These are phyloP conservation scores for Phodopus roborovskii DNA, from an alignment of 2,113 vertebrate genomes.

Conservation along the genomic window DNA sequence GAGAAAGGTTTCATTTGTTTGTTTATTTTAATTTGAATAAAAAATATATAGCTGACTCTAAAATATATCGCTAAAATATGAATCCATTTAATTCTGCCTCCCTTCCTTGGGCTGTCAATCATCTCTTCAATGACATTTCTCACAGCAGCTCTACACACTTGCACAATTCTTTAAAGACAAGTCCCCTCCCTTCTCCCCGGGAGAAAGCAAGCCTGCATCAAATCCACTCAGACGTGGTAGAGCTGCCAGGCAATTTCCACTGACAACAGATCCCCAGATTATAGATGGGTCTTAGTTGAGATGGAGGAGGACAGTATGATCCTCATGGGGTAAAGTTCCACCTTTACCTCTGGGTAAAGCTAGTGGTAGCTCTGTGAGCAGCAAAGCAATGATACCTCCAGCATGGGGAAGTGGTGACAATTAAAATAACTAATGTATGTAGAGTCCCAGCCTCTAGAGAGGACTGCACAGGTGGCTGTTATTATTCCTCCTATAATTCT, in stretches of 20 bases:
- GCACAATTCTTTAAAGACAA: not conserved
- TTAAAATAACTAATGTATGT: not conserved
- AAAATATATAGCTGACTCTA: not conserved
- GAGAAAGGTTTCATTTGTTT: not conserved
- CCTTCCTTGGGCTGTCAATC: not conserved
- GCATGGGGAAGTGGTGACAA: not conserved
- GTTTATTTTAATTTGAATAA: not conserved
- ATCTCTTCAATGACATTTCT: not conserved
- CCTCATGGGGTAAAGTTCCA: not conserved
- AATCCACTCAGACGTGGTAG: not conserved
- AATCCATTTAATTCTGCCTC: not conserved
- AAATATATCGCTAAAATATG: not conserved
- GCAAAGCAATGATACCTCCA: not conserved
- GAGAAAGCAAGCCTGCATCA: not conserved
- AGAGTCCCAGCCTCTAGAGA: not conserved
- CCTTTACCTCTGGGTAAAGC: not conserved
- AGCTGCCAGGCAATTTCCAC: not conserved
- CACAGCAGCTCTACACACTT: not conserved
- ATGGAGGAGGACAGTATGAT: not conserved
- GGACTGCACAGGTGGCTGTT: not conserved
- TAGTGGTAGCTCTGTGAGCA: not conserved
- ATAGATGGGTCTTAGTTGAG: not conserved
- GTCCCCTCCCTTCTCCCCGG: not conserved
- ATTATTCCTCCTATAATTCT: not conserved
- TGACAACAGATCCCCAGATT: not conserved